Evolutionary conservation across 2,888 invertebrate genomes (phyloP).

Genomic region (Tiliacea citrago): DNA sequence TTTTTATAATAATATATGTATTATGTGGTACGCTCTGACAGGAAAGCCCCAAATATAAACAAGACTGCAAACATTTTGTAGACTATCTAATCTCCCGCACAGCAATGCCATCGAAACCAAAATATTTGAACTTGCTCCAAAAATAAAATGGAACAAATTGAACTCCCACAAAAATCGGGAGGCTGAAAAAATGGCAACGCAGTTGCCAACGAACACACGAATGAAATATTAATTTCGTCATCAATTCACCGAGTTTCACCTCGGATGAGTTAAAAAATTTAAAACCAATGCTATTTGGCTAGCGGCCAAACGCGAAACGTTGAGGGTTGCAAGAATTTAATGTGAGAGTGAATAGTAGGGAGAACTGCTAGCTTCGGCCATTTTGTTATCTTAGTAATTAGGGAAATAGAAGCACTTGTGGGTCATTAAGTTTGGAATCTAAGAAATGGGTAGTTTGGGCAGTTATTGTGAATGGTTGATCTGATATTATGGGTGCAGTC

Average conservation of each 20-base stretch:
- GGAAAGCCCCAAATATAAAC: slow-evolving; percentile 3
- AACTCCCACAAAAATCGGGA: slow-evolving; percentile 46
- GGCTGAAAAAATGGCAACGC: slow-evolving; percentile 57
- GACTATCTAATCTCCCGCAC: slow-evolving; percentile 15
- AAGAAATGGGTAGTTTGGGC: slow-evolving; percentile 30
- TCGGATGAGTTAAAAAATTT: slow-evolving; percentile 80
- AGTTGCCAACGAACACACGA: slow-evolving; percentile 59
- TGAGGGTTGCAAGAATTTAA: slow-evolving; percentile 64
- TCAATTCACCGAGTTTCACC: slow-evolving; percentile 75
- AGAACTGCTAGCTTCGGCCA: slow-evolving; percentile 43
- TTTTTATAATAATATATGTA: no score
- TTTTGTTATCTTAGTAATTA: slow-evolving; percentile 61
- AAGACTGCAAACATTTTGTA: background rate
- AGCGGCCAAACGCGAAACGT: slow-evolving; percentile 72
- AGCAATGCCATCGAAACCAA: slow-evolving; percentile 35
- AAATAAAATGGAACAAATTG: slow-evolving; percentile 57
- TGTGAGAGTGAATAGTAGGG: slow-evolving; percentile 55
- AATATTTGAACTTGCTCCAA: slow-evolving; percentile 52
- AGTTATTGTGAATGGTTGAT: background rate
- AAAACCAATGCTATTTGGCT: slow-evolving; percentile 85
- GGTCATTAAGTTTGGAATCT: slow-evolving; percentile 2
- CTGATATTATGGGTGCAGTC: background rate
- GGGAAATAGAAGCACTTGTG: slow-evolving; percentile 4
- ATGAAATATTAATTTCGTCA: slow-evolving; percentile 81
- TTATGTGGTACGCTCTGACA: no score